Evolutionary conservation across 2,888 invertebrate species (phyloP), one percentile per base, ranked within the genome.

Genomic region (Periphyllus acericola): DNA sequence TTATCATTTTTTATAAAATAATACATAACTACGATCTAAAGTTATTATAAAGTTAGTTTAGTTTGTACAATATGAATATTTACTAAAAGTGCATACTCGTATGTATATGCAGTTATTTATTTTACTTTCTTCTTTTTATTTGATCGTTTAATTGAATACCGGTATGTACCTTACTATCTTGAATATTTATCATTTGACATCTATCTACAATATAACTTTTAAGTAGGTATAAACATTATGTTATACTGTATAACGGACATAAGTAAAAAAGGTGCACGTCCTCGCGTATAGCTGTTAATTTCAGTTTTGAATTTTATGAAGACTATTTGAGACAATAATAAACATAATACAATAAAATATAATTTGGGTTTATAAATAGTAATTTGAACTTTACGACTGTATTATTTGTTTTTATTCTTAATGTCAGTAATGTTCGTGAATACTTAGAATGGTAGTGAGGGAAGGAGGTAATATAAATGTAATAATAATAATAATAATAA

Each of bases 371-470:
- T 1, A 9, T 8, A 19, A 21, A 36, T 36, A 74, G 72, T 36
- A 36, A 74, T 74, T 40, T 25, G 36, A 40, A 74, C 25, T 74
- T 40, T 36, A 74, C 36, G 25, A 36, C 36, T 74, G 4, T 74
- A 71, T 71, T 71, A 29, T 71, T 32, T 36, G 21, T 74, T 36
- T 74, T 74, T 36, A 25, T 74, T 74, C 34, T 74, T 74, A 36
- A 9, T 36, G 72, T 4, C 34, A 34, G 32, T 72, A 72, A 72
- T 72, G 71, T 34, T 19, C 40, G 36, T 29, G 9, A n/a, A 74
- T 74, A 74, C 40, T 40, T 25, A 74, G 36, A 21, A n/a, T n/a
- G n/a, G n/a, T n/a, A n/a, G n/a, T n/a, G n/a, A n/a, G n/a, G n/a
- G n/a, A n/a, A n/a, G 25, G 34, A 6, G 36, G 36, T 74, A 25